A percentile compares a stretch with the other conserved stretches of the same genome.
Evolutionary conservation across 2,797 vertebrate genomes (phyloP).

Genomic region (Mormyrops boulengeri): DNA sequence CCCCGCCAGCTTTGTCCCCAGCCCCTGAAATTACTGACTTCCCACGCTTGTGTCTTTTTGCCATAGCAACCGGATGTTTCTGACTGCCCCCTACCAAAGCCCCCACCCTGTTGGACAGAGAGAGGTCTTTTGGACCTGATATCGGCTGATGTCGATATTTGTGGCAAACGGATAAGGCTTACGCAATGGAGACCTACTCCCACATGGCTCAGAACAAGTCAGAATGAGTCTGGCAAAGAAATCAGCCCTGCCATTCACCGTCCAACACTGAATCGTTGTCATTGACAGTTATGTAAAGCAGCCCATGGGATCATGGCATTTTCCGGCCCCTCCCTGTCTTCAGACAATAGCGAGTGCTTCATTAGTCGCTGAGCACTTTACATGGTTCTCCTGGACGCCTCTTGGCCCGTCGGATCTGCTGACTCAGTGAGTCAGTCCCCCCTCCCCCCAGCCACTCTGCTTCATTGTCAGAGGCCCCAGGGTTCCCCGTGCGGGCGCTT

Average conservation of each 20-base stretch:
- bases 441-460: background rate
- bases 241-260: conserved; percentile 16
- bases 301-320: conserved; percentile 41
- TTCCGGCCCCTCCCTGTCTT: conserved; percentile 36
- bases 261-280: conserved; percentile 38
- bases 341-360: conserved; percentile 30
- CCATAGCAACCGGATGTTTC: background rate
- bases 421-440: conserved; percentile 5
- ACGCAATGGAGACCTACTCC: conserved; percentile 35
- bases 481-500: background rate
- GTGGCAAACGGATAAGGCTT: conserved; percentile 35
- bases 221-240: conserved; percentile 41
- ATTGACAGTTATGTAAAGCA: conserved; percentile 31
- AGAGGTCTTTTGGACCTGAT: conserved; percentile 47
- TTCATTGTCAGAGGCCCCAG: background rate
- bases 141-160: conserved; percentile 55
- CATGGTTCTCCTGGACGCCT: background rate
- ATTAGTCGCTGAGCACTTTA: background rate
- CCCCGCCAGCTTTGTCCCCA: background rate
- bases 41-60: background rate
- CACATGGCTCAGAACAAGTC: conserved; percentile 44
- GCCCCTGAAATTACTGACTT: background rate
- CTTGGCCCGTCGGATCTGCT: background rate
- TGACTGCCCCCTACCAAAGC: background rate
- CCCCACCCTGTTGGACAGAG: conserved; percentile 35